These are phyloP conservation scores for Gambusia holbrooki DNA, from an alignment of 2,113 vertebrate species.

Conservation along the genomic window DNA sequence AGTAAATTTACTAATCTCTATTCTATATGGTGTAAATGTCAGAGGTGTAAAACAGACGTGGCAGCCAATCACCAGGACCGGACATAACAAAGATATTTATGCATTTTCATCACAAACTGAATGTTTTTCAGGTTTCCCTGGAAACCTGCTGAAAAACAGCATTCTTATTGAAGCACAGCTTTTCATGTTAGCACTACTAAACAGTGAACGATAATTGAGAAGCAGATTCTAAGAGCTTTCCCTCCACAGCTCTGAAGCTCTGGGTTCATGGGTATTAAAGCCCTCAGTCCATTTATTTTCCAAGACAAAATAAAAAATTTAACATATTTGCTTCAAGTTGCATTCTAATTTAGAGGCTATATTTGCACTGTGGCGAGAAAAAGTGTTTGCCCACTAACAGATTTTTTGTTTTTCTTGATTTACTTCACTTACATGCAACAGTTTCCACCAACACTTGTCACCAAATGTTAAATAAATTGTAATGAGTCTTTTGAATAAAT, in stretches of 20 bases:
- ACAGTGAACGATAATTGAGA: background rate
- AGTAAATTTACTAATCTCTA: slow-evolving; percentile 1
- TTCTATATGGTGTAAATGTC: slow-evolving; percentile 14
- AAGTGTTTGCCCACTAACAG: no score
- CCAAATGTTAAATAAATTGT: no score
- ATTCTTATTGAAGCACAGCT: background rate
- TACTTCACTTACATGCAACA: no score
- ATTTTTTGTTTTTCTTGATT: no score
- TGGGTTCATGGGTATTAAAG: background rate
- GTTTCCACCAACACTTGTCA: no score
- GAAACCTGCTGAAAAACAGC: background rate
- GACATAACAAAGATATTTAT: slow-evolving; percentile 14
- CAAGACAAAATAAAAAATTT: background rate
- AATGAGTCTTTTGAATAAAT: no score
- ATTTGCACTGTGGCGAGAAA: no score
- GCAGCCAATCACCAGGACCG: slow-evolving; percentile 5
- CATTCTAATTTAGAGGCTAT: no score
- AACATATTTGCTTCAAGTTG: no score
- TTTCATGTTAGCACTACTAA: no score
- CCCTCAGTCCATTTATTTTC: background rate
- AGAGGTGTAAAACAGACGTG: slow-evolving; percentile 11
- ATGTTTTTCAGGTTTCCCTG: slow-evolving; percentile 2
- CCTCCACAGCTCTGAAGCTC: background rate
- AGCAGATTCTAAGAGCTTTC: background rate
- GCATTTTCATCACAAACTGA: slow-evolving; percentile 11